Evolutionary conservation across 2,888 invertebrate genomes (phyloP), one percentile per base, ranked within the genome.

Genomic region (Euspilapteryx auroguttella): DNA sequence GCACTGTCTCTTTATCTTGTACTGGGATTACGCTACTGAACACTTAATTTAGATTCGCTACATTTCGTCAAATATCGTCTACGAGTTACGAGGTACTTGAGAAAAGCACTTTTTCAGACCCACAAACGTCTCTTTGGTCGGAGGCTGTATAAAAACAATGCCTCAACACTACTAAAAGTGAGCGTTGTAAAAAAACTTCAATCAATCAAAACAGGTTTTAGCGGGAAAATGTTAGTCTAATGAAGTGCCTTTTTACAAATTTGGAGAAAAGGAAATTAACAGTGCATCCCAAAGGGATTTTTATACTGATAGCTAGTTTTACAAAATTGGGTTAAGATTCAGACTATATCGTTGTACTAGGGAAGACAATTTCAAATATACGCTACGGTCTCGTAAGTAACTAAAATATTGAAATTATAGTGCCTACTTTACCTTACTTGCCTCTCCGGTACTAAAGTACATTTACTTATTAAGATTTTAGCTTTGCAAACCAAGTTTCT

Each of bases 231-330:
- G 43, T 36, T 39, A 49, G 55, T 65, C 62, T 49, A 58, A 68
- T 62, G 40, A 62, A 65, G 65, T 65, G 68, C 68, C 54, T 24
- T 24, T 20, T 24, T 21, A 15, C n/a, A n/a, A 28, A 14, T 14
- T 11, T 17, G 10, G 9, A 14, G 28, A 21, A 22, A 28, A 24
- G 41, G 46, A 50, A 57, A 57, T 53, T 59, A n/a, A n/a, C 62
- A 73, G 71, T 73, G 71, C 71, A 73, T 68, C 71, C 71, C 71
- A 73, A 39, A 46, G 55, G 63, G 66, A 64, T 57, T 44, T 32
- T 17, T n/a, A 8, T 20, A 20, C 21, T 20, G n/a, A 20, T 2
- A n/a, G n/a, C n/a, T n/a, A n/a, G n/a, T n/a, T n/a, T n/a, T 2
- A 20, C 8, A 20, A 20, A 20, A 2, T 9, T 20, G 4, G n/a